Percentiles rank a stretch among this genome's conserved stretches.
Evolutionary conservation across 2,797 vertebrate species (phyloP).

Genomic region (Ammospiza maritima): DNA sequence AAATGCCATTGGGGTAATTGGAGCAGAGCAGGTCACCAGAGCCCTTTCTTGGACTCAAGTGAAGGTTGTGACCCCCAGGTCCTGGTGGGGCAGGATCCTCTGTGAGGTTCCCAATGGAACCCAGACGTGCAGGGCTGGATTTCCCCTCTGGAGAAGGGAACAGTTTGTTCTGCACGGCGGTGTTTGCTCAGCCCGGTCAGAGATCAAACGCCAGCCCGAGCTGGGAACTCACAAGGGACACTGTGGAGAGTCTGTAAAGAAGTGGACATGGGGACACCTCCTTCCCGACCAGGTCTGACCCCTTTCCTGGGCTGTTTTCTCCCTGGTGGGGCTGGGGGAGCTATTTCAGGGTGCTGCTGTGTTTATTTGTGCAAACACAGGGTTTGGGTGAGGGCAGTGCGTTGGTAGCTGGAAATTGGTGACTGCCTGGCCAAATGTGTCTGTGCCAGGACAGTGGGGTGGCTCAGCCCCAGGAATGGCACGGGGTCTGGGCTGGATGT

Average conservation of each 20-base stretch:
- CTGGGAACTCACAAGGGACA: neutral
- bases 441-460: neutral
- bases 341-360: neutral
- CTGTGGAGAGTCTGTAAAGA: neutral
- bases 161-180: neutral
- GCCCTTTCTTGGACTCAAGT: too few species aligned
- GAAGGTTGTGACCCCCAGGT: too few species aligned
- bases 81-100: too few species aligned
- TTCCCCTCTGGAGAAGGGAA: neutral
- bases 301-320: neutral
- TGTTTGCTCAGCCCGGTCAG: neutral
- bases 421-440: neutral
- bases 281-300: neutral
- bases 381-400: accelerated
- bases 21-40: too few species aligned
- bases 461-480: neutral
- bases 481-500: neutral
- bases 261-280: neutral
- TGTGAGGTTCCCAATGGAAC: too few species aligned
- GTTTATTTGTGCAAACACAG: neutral
- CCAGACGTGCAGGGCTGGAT: neutral
- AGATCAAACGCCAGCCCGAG: neutral
- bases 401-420: accelerated
- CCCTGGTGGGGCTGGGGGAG: neutral
- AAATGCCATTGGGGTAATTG: neutral